Evolutionary conservation across 2,797 vertebrate genomes (phyloP).

Genomic region (Leptodactylus fallax): DNA sequence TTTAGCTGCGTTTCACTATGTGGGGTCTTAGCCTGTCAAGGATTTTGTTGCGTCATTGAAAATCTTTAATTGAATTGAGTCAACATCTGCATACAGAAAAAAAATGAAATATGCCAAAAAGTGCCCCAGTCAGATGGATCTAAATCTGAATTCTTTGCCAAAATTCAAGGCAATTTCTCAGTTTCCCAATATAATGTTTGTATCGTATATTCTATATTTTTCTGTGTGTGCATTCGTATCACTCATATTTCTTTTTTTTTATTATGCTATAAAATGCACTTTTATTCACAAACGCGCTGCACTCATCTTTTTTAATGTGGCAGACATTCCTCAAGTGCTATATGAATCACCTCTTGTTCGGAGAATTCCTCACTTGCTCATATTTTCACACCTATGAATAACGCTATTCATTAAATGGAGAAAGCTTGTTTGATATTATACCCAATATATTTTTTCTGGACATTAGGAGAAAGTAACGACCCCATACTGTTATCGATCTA

Average conservation of each 20-base stretch:
- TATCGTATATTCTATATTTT: not conserved
- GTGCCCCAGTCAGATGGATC: not conserved
- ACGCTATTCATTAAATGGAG: slow-evolving; percentile 55
- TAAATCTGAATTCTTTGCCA: not conserved
- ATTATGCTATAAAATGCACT: not conserved
- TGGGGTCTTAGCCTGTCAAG: too few relatives aligned
- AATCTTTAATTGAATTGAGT: too few relatives aligned
- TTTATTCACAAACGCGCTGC: slow-evolving; percentile 9
- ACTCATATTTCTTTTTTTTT: not conserved
- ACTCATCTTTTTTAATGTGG: slow-evolving; percentile 52
- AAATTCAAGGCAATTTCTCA: not conserved
- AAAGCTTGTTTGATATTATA: slow-evolving; percentile 53
- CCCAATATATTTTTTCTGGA: slow-evolving; percentile 54
- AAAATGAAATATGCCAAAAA: not conserved
- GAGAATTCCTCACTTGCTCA: slow-evolving; percentile 8
- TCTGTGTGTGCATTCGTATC: not conserved
- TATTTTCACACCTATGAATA: slow-evolving; percentile 52
- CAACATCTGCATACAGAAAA: too few relatives aligned
- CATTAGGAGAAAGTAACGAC: slow-evolving; percentile 34
- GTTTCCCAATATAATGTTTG: not conserved
- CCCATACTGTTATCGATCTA: slow-evolving; percentile 6
- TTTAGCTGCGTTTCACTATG: too few relatives aligned
- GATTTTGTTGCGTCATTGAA: too few relatives aligned
- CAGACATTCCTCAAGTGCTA: slow-evolving; percentile 44
- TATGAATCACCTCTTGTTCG: slow-evolving; percentile 58